phyloP scores from a whole-genome alignment of 2,888 invertebrate genomes.

The Epiblema foenella region DNA sequence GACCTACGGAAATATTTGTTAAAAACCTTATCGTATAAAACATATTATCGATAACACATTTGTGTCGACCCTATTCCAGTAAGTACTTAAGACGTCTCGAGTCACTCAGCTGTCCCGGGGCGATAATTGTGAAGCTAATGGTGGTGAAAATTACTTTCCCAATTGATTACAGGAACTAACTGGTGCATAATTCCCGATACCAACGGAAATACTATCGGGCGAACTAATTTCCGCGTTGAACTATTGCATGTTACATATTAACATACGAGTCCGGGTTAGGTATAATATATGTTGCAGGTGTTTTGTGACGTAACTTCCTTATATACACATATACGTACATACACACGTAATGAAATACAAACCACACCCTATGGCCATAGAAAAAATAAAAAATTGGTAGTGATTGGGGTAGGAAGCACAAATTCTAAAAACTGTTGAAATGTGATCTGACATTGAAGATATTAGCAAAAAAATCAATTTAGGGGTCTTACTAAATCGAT shows the following conservation, averaged over 20 bases:
- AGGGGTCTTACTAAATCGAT: no score
- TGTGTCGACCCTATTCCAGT: slow-evolving; percentile 6
- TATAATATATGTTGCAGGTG: no score
- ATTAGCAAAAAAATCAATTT: no score
- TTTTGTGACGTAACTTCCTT: no score
- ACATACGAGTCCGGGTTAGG: not conserved
- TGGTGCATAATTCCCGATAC: slow-evolving; percentile 30
- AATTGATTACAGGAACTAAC: slow-evolving; percentile 41
- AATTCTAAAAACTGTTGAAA: no score
- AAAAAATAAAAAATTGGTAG: no score
- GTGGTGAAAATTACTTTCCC: slow-evolving; percentile 40
- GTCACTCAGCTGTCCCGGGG: slow-evolving; percentile 33
- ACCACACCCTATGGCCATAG: no score
- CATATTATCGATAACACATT: slow-evolving; percentile 14
- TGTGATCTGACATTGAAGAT: no score
- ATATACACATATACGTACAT: no score
- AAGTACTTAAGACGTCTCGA: slow-evolving; percentile 35
- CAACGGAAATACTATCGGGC: slow-evolving; percentile 20
- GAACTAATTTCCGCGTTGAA: not conserved
- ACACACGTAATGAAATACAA: no score
- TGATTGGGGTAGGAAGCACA: no score
- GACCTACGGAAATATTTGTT: not conserved
- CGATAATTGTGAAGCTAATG: slow-evolving; percentile 43
- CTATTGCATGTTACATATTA: slow-evolving; percentile 3
- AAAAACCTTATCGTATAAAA: not conserved